Conservation (phyloP, 2,888 invertebrate species). For the Archaeoteleia sp. region DNA sequence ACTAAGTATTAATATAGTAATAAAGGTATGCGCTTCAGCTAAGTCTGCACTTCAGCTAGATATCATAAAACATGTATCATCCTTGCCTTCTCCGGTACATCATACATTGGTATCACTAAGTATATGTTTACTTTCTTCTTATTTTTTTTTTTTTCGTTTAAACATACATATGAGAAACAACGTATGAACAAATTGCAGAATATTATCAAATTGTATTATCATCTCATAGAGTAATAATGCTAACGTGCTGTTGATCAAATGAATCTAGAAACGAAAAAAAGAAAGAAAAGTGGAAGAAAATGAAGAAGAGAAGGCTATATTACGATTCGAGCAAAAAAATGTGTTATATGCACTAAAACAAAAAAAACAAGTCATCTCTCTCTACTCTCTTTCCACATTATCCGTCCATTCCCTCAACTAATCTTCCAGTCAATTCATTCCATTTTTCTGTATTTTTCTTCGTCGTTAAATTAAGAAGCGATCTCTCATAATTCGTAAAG, state of each 20-base stretch:
- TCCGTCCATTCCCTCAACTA: background rate
- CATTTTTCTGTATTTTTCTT: background rate
- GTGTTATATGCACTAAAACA: slow-evolving; percentile 33
- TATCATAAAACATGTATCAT: slow-evolving; percentile 75
- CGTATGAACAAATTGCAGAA: slow-evolving; percentile 66
- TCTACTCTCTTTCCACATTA: background rate
- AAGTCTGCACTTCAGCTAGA: slow-evolving; percentile 75
- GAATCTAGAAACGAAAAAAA: slow-evolving; percentile 45
- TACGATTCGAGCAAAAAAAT: slow-evolving; percentile 54
- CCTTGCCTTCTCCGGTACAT: slow-evolving; percentile 72
- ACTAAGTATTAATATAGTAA: slow-evolving; percentile 75
- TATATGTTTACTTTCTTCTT: slow-evolving; percentile 68
- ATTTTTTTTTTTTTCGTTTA: slow-evolving; percentile 62
- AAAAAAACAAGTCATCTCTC: background rate
- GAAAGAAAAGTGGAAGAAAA: slow-evolving; percentile 43
- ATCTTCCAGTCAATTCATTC: background rate
- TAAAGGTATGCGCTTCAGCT: slow-evolving; percentile 75
- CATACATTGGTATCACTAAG: slow-evolving; percentile 75
- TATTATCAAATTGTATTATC: slow-evolving; percentile 67
- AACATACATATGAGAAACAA: slow-evolving; percentile 67
- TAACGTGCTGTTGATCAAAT: slow-evolving; percentile 64
- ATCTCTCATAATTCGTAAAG: slow-evolving; percentile 14
- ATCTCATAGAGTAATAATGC: slow-evolving; percentile 66
- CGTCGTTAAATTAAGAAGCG: background rate
- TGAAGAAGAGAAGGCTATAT: slow-evolving; percentile 58